These are phyloP conservation scores for Phenacoccus solenopsis DNA, from an alignment of 1,140 invertebrate species.

Conservation along the genomic window DNA sequence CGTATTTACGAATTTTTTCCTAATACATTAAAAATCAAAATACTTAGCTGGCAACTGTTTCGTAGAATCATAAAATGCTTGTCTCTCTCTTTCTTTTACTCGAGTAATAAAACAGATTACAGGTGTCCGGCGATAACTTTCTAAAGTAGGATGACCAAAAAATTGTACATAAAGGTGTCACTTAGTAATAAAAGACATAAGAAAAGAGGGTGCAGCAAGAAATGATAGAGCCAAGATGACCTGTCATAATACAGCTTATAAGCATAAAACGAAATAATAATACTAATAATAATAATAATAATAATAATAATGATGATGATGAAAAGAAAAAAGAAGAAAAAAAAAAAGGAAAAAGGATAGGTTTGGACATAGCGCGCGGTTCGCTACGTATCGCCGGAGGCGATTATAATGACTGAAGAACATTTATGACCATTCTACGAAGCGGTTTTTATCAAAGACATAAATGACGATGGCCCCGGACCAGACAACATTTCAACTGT, in stretches of 20 bases:
- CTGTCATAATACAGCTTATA: conserved; percentile 15
- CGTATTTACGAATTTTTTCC: too few species aligned
- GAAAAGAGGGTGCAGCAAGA: background rate
- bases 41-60: too few species aligned
- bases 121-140: conserved; percentile 15
- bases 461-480: conserved; percentile 1
- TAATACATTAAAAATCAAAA: too few species aligned
- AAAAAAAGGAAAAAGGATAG: background rate
- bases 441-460: conserved; percentile 10
- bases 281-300: too few species aligned
- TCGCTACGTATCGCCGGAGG: background rate
- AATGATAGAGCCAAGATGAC: conserved; percentile 14
- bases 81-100: too few species aligned
- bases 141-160: conserved; percentile 10
- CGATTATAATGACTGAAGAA: conserved; percentile 4
- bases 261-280: conserved; percentile 11
- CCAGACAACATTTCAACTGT: conserved; percentile 17
- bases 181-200: conserved; percentile 8
- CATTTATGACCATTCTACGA: conserved; percentile 14
- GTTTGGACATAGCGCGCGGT: background rate
- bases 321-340: background rate
- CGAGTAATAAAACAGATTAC: background rate
- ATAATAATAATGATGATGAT: too few species aligned
- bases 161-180: background rate
- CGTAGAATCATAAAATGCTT: too few species aligned